Percentiles rank a stretch among this genome's conserved stretches.
Evolutionary conservation across 2,113 vertebrate genomes (phyloP).

Genomic region (Macroglossus sobrinus): DNA sequence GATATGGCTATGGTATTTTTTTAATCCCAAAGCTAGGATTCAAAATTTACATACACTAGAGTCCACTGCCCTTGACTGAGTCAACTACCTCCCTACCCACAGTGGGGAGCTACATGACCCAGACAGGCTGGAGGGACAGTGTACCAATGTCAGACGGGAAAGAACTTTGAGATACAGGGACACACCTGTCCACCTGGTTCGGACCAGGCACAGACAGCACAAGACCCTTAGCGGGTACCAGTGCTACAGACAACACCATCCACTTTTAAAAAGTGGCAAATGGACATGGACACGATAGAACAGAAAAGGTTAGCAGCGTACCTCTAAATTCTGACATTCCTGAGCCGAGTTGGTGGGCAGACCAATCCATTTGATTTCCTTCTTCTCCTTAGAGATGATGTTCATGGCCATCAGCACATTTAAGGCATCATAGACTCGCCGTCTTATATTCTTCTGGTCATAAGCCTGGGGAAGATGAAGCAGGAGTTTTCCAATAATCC

Average conservation of each 20-base stretch:
- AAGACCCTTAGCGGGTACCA: too few species aligned
- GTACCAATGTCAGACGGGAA: rapidly evolving
- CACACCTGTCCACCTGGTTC: background rate
- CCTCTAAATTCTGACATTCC: constrained; percentile 99
- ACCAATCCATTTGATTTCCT: constrained; percentile 99
- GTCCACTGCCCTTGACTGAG: rapidly evolving
- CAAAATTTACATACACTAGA: background rate
- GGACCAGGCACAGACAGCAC: too few species aligned
- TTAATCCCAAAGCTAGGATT: background rate
- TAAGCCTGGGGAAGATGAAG: constrained; percentile 88
- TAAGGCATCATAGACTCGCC: constrained; percentile 97
- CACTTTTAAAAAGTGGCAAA: background rate
- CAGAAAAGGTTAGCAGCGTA: background rate
- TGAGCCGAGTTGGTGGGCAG: constrained; percentile 99
- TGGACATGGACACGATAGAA: rapidly evolving
- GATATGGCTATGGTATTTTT: background rate
- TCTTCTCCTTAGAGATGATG: constrained; percentile 99
- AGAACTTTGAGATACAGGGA: background rate
- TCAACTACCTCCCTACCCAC: background rate
- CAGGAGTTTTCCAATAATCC: background rate
- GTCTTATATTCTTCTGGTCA: constrained; percentile 99
- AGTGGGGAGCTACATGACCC: background rate
- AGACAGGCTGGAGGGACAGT: background rate
- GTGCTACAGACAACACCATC: rapidly evolving
- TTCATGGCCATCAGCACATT: constrained; percentile 99